phyloP scores from a whole-genome alignment of 2,888 invertebrate species.

The Sepiola atlantica region DNA sequence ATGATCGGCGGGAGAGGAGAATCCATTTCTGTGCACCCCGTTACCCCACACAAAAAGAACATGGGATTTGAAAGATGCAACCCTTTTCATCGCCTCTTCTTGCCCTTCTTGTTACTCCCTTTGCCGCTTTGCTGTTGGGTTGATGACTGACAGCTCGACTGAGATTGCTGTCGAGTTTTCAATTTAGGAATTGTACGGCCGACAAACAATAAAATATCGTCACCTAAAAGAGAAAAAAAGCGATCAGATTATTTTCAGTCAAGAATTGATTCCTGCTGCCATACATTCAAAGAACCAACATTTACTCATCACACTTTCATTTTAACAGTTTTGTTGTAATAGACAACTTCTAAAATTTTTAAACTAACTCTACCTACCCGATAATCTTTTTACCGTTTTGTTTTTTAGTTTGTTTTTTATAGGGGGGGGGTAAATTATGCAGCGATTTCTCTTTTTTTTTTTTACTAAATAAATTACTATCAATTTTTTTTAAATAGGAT shows the following conservation, averaged over 20 bases:
- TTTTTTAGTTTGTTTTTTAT: too few relatives aligned
- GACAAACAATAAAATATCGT: conserved; percentile 84
- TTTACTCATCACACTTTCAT: not conserved
- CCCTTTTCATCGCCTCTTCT: conserved; percentile 58
- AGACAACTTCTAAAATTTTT: too few relatives aligned
- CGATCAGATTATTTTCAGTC: not conserved
- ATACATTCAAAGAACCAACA: not conserved
- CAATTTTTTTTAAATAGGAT: too few relatives aligned
- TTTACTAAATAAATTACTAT: too few relatives aligned
- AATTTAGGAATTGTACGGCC: conserved; percentile 92
- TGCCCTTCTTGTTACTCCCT: conserved; percentile 65
- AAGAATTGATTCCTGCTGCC: not conserved
- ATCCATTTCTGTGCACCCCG: not conserved
- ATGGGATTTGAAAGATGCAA: conserved; percentile 3
- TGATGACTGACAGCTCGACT: conserved; percentile 53
- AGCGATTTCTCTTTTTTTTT: too few relatives aligned
- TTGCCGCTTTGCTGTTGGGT: conserved; percentile 57
- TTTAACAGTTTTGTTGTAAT: not conserved
- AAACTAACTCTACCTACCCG: too few relatives aligned
- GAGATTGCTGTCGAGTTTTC: conserved; percentile 77
- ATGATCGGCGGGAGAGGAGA: not conserved
- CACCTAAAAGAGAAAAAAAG: conserved; percentile 76
- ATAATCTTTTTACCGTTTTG: too few relatives aligned
- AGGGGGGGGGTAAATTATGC: too few relatives aligned
- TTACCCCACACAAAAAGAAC: not conserved